Percentiles rank a stretch among this genome's conserved stretches.
Conservation (phyloP, 1,140 invertebrate species). For the Drosophila pruinosa region DNA sequence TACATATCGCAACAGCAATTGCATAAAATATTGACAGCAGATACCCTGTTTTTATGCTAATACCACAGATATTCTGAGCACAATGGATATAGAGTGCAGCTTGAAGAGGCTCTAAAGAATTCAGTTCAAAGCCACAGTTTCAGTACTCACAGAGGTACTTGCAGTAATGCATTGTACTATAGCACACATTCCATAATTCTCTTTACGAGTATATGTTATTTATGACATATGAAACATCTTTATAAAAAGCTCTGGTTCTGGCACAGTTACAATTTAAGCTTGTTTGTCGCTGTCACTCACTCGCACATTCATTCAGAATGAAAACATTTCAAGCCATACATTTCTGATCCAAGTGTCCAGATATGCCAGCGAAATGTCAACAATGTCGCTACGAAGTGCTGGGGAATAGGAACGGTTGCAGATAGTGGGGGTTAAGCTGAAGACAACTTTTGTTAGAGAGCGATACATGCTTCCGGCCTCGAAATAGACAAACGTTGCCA, state of each 20-base stretch:
- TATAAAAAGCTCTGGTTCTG: constrained; percentile 1
- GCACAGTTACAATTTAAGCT: constrained; percentile 25
- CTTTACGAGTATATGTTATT: constrained; percentile 5
- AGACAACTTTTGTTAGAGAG: constrained; percentile 10
- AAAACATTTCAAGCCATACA: constrained; percentile 38
- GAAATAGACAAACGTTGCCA: constrained; percentile 36
- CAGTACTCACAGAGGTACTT: background rate
- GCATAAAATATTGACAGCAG: constrained; percentile 49
- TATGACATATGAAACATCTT: constrained; percentile 5
- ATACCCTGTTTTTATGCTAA: no score
- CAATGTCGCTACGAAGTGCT: constrained; percentile 59
- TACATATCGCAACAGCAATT: constrained; percentile 57
- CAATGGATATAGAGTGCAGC: background rate
- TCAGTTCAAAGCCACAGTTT: constrained; percentile 1
- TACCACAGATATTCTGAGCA: background rate
- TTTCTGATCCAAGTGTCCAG: constrained; percentile 62
- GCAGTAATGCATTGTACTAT: constrained; percentile 6
- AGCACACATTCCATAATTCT: constrained; percentile 5
- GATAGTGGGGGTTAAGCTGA: background rate
- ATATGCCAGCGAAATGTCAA: constrained; percentile 58
- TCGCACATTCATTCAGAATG: constrained; percentile 6
- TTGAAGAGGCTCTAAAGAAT: background rate
- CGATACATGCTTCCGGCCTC: constrained; percentile 33
- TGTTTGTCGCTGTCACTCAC: constrained; percentile 36
- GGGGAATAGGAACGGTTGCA: background rate